phyloP scores from a whole-genome alignment of 2,113 vertebrate genomes.

The Hiodon tergisus region DNA sequence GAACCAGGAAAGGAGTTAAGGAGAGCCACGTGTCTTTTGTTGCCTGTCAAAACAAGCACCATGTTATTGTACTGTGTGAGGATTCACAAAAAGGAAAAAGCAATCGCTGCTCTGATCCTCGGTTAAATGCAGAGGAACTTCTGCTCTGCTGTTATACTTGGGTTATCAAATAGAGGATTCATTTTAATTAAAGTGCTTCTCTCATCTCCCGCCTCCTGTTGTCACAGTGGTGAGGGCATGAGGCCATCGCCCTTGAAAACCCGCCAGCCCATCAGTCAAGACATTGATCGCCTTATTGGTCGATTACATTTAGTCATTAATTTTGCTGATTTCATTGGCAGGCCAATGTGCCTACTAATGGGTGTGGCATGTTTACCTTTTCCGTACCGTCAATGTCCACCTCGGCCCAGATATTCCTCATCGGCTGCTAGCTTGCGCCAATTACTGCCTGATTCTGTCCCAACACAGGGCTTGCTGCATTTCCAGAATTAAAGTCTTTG shows the following conservation, averaged over 20 bases:
- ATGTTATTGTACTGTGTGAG: conserved; percentile 12
- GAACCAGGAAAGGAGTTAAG: not conserved
- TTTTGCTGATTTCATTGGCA: too few relatives aligned
- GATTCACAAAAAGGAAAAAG: conserved; percentile 22
- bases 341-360: too few relatives aligned
- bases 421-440: too few relatives aligned
- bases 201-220: conserved; percentile 29
- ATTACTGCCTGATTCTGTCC: too few relatives aligned
- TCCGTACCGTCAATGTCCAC: too few relatives aligned
- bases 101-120: conserved; percentile 7
- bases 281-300: too few relatives aligned
- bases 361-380: too few relatives aligned
- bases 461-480: too few relatives aligned
- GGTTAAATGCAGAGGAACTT: conserved; percentile 6
- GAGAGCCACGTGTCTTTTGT: not conserved
- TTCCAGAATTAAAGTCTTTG: too few relatives aligned
- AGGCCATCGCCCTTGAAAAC: conserved; percentile 12
- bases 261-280: not conserved
- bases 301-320: too few relatives aligned
- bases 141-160: conserved; percentile 46
- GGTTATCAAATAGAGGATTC: conserved; percentile 47
- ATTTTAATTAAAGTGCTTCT: conserved; percentile 49
- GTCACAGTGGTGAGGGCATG: not conserved
- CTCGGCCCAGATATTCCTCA: too few relatives aligned
- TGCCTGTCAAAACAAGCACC: not conserved